A percentile compares a stretch with the other conserved stretches of the same genome.
These are phyloP conservation scores for Meda fulgida DNA, from an alignment of 2,797 vertebrate genomes.

Conservation along the genomic window DNA sequence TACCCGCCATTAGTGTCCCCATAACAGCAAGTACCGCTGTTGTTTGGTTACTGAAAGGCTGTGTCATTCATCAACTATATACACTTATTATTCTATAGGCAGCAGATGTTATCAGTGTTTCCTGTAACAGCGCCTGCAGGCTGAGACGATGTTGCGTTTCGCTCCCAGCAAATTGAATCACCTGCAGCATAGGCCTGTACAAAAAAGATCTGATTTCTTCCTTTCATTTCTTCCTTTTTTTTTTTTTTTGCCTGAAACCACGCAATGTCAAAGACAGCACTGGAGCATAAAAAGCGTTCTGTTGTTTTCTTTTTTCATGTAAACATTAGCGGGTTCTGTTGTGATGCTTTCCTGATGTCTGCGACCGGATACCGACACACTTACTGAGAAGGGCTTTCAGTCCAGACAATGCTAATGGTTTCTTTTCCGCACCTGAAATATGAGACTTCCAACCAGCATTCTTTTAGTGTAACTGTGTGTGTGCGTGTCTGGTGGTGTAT, in stretches of 20 bases:
- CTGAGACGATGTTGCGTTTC: constrained; percentile 25
- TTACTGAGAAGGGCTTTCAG: background rate
- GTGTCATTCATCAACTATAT: constrained; percentile 39
- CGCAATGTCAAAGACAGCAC: background rate
- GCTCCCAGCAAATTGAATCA: constrained; percentile 42
- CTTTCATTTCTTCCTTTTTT: background rate
- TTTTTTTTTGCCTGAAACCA: constrained; percentile 9
- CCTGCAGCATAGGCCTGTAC: constrained; percentile 28
- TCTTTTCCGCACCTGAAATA: constrained; percentile 63
- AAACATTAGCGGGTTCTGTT: constrained; percentile 8
- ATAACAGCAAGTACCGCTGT: constrained; percentile 13
- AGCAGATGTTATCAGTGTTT: constrained; percentile 37
- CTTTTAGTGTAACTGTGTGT: constrained; percentile 21
- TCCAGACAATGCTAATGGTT: constrained; percentile 69
- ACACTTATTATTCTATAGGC: constrained; percentile 39
- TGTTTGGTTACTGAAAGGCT: constrained; percentile 28
- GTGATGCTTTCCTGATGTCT: background rate
- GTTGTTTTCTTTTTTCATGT: constrained; percentile 7
- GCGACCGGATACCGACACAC: constrained; percentile 1
- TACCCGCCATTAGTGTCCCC: constrained; percentile 36
- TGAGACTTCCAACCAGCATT: constrained; percentile 60
- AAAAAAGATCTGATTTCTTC: constrained; percentile 20
- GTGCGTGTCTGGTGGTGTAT: background rate
- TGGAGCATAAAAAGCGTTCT: background rate
- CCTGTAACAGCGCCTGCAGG: constrained; percentile 10